phyloP scores from a whole-genome alignment of 2,888 invertebrate species.

The Schizotus pectinicornis region DNA sequence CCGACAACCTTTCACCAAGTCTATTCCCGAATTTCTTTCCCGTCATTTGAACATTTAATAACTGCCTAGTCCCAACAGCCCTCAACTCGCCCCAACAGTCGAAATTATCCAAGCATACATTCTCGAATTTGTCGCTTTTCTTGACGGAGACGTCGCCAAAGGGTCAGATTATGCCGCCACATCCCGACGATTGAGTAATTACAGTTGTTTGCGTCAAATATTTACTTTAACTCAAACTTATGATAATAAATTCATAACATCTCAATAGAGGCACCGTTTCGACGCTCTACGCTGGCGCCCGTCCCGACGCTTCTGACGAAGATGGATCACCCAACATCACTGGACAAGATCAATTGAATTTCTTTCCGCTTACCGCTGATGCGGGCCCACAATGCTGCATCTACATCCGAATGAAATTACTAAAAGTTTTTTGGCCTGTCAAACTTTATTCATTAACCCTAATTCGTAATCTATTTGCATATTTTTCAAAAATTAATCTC shows the following conservation, averaged over 20 bases:
- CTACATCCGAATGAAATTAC: constrained; percentile 36
- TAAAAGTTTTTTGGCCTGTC: constrained; percentile 21
- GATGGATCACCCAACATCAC: constrained; percentile 62
- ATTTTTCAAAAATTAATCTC: neutral
- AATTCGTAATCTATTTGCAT: constrained; percentile 1
- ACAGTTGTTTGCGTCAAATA: constrained; percentile 34
- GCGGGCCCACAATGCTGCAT: constrained; percentile 39
- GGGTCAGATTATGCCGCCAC: constrained; percentile 2
- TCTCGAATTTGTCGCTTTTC: neutral
- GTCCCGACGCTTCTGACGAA: constrained; percentile 59
- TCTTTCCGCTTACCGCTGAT: constrained; percentile 59
- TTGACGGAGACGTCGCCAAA: neutral
- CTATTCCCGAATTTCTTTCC: constrained; percentile 21
- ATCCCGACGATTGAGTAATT: constrained; percentile 3
- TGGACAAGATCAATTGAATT: constrained; percentile 66
- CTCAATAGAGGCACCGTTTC: constrained; percentile 52
- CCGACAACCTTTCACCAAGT: constrained; percentile 25
- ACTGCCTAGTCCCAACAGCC: constrained; percentile 14
- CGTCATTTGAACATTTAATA: constrained; percentile 21
- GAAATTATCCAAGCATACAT: neutral
- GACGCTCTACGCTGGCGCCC: constrained; percentile 49
- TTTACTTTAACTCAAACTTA: constrained; percentile 43
- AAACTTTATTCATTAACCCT: constrained; percentile 29
- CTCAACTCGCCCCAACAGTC: neutral
- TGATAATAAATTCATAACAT: constrained; percentile 55